Conservation (phyloP, 2,113 vertebrate species). For the Bucco capensis region DNA sequence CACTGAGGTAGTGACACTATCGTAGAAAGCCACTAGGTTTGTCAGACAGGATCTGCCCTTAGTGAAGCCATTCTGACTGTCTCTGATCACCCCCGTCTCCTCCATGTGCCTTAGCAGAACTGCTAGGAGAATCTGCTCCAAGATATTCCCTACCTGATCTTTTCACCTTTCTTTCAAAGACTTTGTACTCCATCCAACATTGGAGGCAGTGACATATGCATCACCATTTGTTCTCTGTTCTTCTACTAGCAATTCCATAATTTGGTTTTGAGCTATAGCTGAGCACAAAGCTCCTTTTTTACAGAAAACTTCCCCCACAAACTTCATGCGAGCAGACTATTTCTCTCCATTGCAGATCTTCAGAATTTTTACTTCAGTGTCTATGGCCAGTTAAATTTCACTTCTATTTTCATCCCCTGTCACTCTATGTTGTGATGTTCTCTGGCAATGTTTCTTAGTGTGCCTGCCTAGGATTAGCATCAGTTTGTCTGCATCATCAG, state of each 20-base stretch:
- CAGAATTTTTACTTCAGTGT: background rate
- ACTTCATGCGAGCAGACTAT: background rate
- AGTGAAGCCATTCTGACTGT: too few relatives aligned
- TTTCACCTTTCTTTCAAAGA: background rate
- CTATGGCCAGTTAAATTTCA: background rate
- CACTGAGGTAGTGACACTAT: too few relatives aligned
- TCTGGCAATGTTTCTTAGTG: background rate
- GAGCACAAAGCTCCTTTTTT: background rate
- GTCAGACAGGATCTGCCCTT: too few relatives aligned
- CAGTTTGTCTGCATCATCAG: background rate
- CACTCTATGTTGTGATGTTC: background rate
- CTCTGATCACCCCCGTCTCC: too few relatives aligned
- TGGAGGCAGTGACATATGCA: background rate
- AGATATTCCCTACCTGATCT: background rate
- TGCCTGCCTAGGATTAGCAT: background rate
- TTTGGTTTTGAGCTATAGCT: background rate
- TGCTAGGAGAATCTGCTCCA: too few relatives aligned
- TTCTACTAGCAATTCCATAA: background rate
- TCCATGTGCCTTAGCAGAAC: too few relatives aligned
- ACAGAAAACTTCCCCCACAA: background rate
- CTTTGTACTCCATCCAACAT: background rate
- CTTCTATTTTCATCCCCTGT: background rate
- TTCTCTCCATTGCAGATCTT: background rate
- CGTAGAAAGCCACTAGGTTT: too few relatives aligned
- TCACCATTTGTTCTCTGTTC: background rate